Percentiles rank a stretch among this genome's conserved stretches.
These are phyloP conservation scores for Platycercus adscitus DNA, from an alignment of 2,113 vertebrate genomes.

Conservation along the genomic window DNA sequence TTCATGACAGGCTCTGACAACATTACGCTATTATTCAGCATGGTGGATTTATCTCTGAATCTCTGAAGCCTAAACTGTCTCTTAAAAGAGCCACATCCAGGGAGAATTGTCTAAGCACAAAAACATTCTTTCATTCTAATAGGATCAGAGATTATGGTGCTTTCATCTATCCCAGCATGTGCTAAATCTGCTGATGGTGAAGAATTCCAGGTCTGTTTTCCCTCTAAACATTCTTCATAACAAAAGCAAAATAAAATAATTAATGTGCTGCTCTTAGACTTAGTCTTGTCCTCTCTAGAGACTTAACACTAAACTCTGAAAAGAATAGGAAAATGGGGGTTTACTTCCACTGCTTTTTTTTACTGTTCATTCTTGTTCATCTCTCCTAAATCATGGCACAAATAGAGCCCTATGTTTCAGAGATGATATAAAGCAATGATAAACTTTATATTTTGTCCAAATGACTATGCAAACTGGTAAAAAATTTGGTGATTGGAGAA, in stretches of 20 bases:
- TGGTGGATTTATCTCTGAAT: neutral
- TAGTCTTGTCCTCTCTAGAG: neutral
- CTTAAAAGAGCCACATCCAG: neutral
- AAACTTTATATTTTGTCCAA: neutral
- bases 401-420: neutral
- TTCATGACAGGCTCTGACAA: neutral
- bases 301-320: neutral
- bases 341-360: neutral
- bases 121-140: neutral
- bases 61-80: neutral
- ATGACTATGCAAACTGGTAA: neutral
- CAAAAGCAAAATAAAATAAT: neutral
- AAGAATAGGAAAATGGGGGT: neutral
- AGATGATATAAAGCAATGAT: neutral
- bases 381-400: neutral
- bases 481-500: neutral
- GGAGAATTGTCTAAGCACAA: neutral
- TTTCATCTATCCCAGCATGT: neutral
- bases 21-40: neutral
- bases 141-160: neutral
- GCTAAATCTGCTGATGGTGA: neutral
- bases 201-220: neutral
- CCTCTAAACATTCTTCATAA: neutral
- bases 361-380: neutral
- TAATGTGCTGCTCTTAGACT: neutral